A percentile compares a stretch with the other conserved stretches of the same genome.
Conservation (phyloP, 2,888 invertebrate genomes). For the Andrena camellia region DNA sequence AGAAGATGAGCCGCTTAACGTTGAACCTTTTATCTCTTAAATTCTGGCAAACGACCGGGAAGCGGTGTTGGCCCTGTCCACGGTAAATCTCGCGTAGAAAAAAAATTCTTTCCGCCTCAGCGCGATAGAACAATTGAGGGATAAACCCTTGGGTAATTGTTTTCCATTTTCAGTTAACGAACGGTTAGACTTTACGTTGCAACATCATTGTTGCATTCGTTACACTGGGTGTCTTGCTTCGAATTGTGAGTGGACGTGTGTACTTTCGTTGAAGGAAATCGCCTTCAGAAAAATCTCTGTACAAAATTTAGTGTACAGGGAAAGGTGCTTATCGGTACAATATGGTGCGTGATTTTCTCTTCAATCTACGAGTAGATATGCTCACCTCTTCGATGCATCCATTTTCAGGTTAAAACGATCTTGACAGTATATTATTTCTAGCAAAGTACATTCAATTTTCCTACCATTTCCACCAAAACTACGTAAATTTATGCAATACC, state of each 20-base stretch:
- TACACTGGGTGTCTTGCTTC: too few relatives aligned
- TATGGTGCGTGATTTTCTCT: too few relatives aligned
- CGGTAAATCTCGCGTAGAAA: conserved; percentile 10
- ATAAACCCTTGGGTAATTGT: neutral
- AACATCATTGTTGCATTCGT: neutral
- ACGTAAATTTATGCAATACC: neutral
- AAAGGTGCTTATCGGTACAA: too few relatives aligned
- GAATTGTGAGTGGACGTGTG: too few relatives aligned
- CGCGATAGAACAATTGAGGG: conserved; percentile 3
- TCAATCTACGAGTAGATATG: too few relatives aligned
- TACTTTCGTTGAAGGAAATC: too few relatives aligned
- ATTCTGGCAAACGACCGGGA: conserved; percentile 44
- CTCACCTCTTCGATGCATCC: too few relatives aligned
- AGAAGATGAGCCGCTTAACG: conserved; percentile 36
- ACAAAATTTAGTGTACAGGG: too few relatives aligned
- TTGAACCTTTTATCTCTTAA: conserved; percentile 42
- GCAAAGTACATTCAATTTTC: neutral
- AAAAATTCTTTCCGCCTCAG: neutral
- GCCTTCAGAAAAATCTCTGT: too few relatives aligned
- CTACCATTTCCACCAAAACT: neutral
- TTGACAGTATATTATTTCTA: neutral
- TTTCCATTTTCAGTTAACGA: neutral
- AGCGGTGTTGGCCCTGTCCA: conserved; percentile 17
- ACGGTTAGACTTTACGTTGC: neutral
- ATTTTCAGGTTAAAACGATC: too few relatives aligned